A percentile compares a stretch with the other conserved stretches of the same genome.
Evolutionary conservation across 2,888 invertebrate genomes (phyloP).

Genomic region (Schrankia costaestrigalis): DNA sequence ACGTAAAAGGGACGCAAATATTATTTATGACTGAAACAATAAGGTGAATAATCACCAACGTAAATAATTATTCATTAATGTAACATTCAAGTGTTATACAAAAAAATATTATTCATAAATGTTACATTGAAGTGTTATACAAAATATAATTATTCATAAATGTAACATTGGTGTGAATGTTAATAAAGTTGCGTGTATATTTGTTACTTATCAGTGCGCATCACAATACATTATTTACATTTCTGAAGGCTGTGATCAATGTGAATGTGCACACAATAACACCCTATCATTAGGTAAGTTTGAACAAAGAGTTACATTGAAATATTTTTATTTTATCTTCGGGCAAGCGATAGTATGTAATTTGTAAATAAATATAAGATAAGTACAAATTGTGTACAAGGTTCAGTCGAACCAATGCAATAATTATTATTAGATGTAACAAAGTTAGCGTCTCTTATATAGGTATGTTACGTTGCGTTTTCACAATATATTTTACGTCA

Average conservation of each 20-base stretch:
- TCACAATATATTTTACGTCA: slow-evolving; percentile 15
- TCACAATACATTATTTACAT: slow-evolving; percentile 25
- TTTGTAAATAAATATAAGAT: slow-evolving; percentile 30
- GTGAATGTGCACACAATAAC: slow-evolving; percentile 30
- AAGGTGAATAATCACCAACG: slow-evolving; percentile 20
- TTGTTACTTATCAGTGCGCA: slow-evolving; percentile 25
- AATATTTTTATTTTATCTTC: slow-evolving; percentile 29
- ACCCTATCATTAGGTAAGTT: slow-evolving; percentile 32
- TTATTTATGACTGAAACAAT: slow-evolving; percentile 28
- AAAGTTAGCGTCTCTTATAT: neutral
- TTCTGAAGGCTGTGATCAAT: slow-evolving; percentile 33
- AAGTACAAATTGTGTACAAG: slow-evolving; percentile 32
- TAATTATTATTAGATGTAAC: neutral
- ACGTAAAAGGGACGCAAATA: slow-evolving; percentile 29
- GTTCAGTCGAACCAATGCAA: slow-evolving; percentile 36
- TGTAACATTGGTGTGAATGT: slow-evolving; percentile 20
- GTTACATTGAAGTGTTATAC: no score
- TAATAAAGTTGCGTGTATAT: slow-evolving; percentile 11
- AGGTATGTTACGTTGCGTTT: slow-evolving; percentile 15
- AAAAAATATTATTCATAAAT: no score
- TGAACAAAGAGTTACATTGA: slow-evolving; percentile 11
- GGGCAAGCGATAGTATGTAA: slow-evolving; percentile 32
- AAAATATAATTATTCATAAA: no score
- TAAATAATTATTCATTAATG: slow-evolving; percentile 29
- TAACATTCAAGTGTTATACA: no score